A percentile compares a stretch with the other conserved stretches of the same genome.
Conservation (phyloP, 2,113 vertebrate species). For the Grammomys surdaster region DNA sequence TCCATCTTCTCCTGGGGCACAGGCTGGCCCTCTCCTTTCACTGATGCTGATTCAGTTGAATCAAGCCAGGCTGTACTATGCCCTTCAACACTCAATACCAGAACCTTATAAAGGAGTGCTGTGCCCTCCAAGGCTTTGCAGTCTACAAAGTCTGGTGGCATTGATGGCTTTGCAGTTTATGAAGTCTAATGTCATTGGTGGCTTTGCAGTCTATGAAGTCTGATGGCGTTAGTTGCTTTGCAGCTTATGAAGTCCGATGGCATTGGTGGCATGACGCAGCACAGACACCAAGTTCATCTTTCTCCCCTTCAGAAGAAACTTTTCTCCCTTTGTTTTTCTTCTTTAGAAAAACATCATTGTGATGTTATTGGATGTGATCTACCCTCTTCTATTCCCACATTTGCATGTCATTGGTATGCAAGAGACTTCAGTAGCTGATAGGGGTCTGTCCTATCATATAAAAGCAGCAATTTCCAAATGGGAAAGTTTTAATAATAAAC, state of each 20-base stretch:
- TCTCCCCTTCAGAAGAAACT: conserved; percentile 6
- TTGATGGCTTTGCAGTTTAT: not conserved
- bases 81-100: conserved; percentile 5
- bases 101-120: not conserved
- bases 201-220: not conserved
- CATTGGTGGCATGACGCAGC: conserved; percentile 10
- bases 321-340: not conserved
- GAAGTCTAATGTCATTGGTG: not conserved
- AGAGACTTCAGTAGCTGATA: not conserved
- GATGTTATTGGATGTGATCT: not conserved
- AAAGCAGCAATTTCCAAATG: conserved; percentile 43
- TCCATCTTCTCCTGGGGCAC: not conserved
- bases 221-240: not conserved
- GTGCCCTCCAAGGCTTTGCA: not conserved
- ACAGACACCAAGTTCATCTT: conserved; percentile 24
- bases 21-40: not conserved
- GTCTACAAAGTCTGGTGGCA: not conserved
- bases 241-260: not conserved
- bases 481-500: conserved; percentile 47
- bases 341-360: not conserved
- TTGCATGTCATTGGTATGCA: conserved; percentile 40
- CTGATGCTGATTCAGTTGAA: not conserved
- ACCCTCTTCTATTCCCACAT: not conserved
- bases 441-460: not conserved
- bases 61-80: not conserved